Percentiles rank a stretch among this genome's conserved stretches.
Evolutionary conservation across 2,113 vertebrate species (phyloP).

Genomic region (Gracilinanus agilis): DNA sequence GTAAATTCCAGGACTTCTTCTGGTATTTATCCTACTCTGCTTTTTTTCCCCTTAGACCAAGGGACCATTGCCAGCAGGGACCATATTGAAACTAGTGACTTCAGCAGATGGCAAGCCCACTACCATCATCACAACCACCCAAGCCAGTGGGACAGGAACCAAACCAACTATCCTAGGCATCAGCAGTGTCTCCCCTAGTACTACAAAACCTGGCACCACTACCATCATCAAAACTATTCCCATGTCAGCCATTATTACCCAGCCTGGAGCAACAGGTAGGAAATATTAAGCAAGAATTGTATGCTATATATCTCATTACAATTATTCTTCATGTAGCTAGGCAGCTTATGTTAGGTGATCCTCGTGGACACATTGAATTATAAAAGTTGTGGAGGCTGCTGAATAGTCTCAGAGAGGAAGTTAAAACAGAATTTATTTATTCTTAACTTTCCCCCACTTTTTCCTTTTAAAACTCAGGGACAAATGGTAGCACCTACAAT

Average conservation of each 20-base stretch:
- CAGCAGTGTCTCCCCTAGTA: slow-evolving; percentile 90
- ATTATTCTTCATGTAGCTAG: neutral
- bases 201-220: slow-evolving; percentile 92
- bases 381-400: neutral
- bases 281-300: neutral
- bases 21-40: no score
- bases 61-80: slow-evolving; percentile 92
- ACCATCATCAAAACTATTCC: slow-evolving; percentile 96
- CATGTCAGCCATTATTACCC: slow-evolving; percentile 94
- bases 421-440: neutral
- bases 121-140: slow-evolving; percentile 93
- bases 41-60: slow-evolving; percentile 86
- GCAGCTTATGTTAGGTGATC: no score
- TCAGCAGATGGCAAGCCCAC: slow-evolving; percentile 95
- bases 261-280: slow-evolving; percentile 90
- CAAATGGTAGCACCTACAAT: no score
- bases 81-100: slow-evolving; percentile 94
- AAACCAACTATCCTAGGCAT: slow-evolving; percentile 94
- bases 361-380: no score
- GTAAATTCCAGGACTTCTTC: neutral
- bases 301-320: no score
- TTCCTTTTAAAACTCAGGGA: no score
- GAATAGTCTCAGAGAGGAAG: fast-evolving
- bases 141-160: slow-evolving; percentile 89
- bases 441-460: no score